Evolutionary conservation across 2,797 vertebrate genomes (phyloP).

Genomic region (Cyclura pinguis): DNA sequence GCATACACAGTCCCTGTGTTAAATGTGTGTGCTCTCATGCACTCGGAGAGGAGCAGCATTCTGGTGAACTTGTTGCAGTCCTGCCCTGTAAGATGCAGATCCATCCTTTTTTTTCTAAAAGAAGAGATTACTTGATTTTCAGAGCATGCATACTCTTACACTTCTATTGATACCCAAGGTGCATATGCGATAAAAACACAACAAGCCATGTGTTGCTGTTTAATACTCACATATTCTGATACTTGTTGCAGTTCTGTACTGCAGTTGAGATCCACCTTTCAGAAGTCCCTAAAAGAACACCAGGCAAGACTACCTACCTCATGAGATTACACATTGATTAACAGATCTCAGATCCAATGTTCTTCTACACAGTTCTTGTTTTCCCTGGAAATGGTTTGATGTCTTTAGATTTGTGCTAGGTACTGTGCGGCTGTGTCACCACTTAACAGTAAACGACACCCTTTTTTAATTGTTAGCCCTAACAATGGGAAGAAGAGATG

Average conservation of each 20-base stretch:
- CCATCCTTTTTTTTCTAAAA: not conserved
- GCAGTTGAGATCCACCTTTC: not conserved
- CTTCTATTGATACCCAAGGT: not conserved
- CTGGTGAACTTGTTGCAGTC: slow-evolving; percentile 82
- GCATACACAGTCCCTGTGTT: not conserved
- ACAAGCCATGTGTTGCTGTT: slow-evolving; percentile 21
- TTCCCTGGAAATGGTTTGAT: not conserved
- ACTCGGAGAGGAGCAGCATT: slow-evolving; percentile 48
- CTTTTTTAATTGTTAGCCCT: not conserved
- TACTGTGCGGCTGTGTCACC: not conserved
- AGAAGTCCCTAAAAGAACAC: slow-evolving; percentile 25
- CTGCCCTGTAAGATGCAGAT: slow-evolving; percentile 64
- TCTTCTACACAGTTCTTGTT: slow-evolving; percentile 15
- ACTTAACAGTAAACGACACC: not conserved
- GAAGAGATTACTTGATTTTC: not conserved
- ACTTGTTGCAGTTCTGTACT: slow-evolving; percentile 71
- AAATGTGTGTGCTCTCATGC: too few species aligned
- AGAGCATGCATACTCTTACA: slow-evolving; percentile 14
- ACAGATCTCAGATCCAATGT: not conserved
- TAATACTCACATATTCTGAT: slow-evolving; percentile 39
- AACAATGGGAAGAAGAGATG: not conserved
- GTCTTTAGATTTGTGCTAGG: not conserved
- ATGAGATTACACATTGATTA: not conserved
- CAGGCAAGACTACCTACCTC: not conserved
- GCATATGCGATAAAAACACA: slow-evolving; percentile 4